Base-by-base conservation (phyloP, 35 echinoderm and acorn worm species). In the Patiria miniata region DNA sequence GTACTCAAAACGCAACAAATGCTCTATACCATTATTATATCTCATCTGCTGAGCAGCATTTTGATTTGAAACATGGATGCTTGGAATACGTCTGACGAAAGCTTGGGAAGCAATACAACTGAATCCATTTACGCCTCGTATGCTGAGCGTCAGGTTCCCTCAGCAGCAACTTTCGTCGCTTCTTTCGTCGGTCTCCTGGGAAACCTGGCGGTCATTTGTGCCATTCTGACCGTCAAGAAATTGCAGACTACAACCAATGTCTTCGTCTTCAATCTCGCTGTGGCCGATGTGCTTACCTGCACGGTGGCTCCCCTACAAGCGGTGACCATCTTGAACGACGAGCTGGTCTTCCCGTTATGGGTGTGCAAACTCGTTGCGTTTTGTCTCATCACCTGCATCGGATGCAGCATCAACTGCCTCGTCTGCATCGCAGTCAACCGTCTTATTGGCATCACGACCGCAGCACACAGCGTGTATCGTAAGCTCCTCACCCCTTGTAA, bases 251-350 rank as follows among this genome's bases (percentile, higher is more conserved):
- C 77, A 17, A 94, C 92, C 38, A 94, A 94, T 36, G 78, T 60
- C 0, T 94, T 94, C 39, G 92, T 94, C 0, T 65, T 78, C 2
- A 94, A 90, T 73, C 78, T 87, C 7, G 84, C 82, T 1, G 57
- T 59, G n/a, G 92, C 81, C 30, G 92, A 94, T 89, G 36, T 94
- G n/a, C 52, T 94, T 9, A 82, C 85, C 77, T 94, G 88, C 12
- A 36, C 19, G 85, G 9, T 65, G 85, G n/a, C 53, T 93, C 15
- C 91, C 91, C 2, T 93, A 79, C 60, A 93, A 40, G 54, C 78
- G 14, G 52, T 94, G 76, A 57, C 58, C 17, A 69, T 90, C 47
- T 65, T 84, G 14, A 59, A 42, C 32, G 33, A 79, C 56, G 88
- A 65, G 14, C 90, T 87, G 87, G 87, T 88, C 36, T 47, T 94